phyloP scores from a whole-genome alignment of 2,113 vertebrate species.

The Arothron firmamentum region DNA sequence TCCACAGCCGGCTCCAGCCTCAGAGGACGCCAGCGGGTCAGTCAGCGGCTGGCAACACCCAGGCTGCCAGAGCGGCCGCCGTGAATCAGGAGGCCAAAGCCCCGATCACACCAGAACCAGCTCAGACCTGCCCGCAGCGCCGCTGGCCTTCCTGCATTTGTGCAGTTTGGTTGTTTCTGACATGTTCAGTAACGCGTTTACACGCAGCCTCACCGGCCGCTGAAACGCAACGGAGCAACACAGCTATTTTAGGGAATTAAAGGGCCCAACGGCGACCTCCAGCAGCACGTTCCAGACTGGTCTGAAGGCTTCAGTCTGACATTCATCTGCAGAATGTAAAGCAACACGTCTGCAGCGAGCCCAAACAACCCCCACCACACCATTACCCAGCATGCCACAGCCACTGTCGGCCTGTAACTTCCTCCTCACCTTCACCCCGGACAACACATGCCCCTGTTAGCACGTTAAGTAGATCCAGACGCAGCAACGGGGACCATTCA shows the following conservation, averaged over 20 bases:
- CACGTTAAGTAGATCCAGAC: slow-evolving; percentile 45
- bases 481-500: background rate
- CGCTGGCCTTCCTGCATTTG: no score
- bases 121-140: no score
- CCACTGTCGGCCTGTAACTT: slow-evolving; percentile 34
- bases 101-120: no score
- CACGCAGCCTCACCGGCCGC: background rate
- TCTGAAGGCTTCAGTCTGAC: background rate
- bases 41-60: background rate
- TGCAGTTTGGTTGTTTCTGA: background rate
- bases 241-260: background rate
- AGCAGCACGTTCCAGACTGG: background rate
- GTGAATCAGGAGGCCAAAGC: no score
- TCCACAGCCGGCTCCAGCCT: background rate
- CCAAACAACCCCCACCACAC: slow-evolving; percentile 42
- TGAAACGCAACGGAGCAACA: background rate
- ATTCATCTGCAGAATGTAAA: slow-evolving; percentile 4
- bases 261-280: background rate
- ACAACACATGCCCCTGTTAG: slow-evolving; percentile 12
- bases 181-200: background rate
- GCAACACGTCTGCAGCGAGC: slow-evolving; percentile 15
- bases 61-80: background rate
- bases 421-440: slow-evolving; percentile 28
- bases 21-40: slow-evolving; percentile 12
- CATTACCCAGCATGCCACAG: slow-evolving; percentile 38